A percentile compares a stretch with the other conserved stretches of the same genome.
phyloP scores from a whole-genome alignment of 2,797 vertebrate genomes.

The Molossus alvarezi region DNA sequence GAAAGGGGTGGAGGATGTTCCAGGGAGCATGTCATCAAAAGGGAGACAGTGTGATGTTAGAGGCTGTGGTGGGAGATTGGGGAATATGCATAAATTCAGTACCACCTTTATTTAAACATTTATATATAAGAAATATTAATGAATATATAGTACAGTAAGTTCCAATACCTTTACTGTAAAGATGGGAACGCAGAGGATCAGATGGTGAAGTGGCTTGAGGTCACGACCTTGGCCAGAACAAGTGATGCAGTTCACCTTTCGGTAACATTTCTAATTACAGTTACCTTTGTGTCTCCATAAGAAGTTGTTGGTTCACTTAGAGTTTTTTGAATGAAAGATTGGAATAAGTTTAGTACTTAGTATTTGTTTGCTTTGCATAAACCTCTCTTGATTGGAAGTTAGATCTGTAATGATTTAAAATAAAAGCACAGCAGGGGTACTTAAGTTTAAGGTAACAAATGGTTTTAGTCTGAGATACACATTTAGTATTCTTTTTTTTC shows the following conservation, averaged over 20 bases:
- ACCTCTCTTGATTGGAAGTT: slow-evolving; percentile 28
- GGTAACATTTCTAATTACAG: background rate
- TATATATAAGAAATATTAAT: background rate
- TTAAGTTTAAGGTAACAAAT: slow-evolving; percentile 25
- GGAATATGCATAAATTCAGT: background rate
- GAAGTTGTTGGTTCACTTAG: background rate
- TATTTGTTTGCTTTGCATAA: slow-evolving; percentile 38
- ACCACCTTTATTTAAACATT: background rate
- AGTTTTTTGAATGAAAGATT: background rate
- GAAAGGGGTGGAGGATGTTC: background rate
- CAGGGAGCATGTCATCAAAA: background rate
- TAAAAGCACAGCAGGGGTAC: background rate
- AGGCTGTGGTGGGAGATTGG: accelerated
- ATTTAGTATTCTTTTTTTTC: background rate
- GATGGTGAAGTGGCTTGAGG: background rate
- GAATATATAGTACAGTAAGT: background rate
- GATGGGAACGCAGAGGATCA: background rate
- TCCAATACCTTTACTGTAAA: background rate
- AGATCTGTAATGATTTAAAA: background rate
- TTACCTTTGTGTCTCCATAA: background rate
- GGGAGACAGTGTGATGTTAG: background rate
- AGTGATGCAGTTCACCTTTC: background rate
- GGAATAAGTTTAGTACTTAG: slow-evolving; percentile 36
- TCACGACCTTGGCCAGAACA: background rate
- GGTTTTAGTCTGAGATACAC: background rate